Evolutionary conservation across 2,797 vertebrate genomes (phyloP), one percentile per base, ranked within the genome.

Genomic region (Myotis pilosus): DNA sequence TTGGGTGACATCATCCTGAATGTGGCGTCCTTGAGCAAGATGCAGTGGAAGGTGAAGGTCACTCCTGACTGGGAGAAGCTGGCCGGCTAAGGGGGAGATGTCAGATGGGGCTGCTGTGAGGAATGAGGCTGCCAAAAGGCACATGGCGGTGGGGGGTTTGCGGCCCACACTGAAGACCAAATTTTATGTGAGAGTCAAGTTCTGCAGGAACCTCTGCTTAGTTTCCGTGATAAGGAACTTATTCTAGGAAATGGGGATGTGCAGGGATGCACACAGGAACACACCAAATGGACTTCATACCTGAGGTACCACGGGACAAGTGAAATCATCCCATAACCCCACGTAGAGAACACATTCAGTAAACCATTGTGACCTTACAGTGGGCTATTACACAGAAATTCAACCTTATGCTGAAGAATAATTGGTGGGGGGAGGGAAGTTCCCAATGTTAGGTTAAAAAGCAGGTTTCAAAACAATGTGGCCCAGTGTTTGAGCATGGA

Each of bases 21-120:
- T 3, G 44, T 47, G 44, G 44, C 3, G 44, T 3, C 44, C 44
- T 13, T 8, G 7, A 41, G 41, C 41, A 8, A 41, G 41, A 41
- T 41, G 7, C 47, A 47, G 12, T 47, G 47, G 12, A 13, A 13
- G 5, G 25, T 4, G 33, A 0, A 0, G 12, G 13, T 9, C 9
- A 36, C 4, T 49, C 49, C 41, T 9, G 7, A 28, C 7, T 1
- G 36, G 47, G 17, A 57, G 49, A 17, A 78, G 49, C 3, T 47
- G 12, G 41, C 62, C 28, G 1, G 66, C 8, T 1, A 9, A 47
- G 44, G 44, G 15, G 20, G 11, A 22, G 75, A 2, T 47, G 44
- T 47, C 49, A 15, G 25, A 49, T 3, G 33, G 23, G 33, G 25
- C 62, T 57, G 30, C 8, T 44, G 36, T 23, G 17, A 51, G 36